Evolutionary conservation across 2,888 invertebrate species (phyloP), one percentile per base, ranked within the genome.

Genomic region (Pammene aurita): DNA sequence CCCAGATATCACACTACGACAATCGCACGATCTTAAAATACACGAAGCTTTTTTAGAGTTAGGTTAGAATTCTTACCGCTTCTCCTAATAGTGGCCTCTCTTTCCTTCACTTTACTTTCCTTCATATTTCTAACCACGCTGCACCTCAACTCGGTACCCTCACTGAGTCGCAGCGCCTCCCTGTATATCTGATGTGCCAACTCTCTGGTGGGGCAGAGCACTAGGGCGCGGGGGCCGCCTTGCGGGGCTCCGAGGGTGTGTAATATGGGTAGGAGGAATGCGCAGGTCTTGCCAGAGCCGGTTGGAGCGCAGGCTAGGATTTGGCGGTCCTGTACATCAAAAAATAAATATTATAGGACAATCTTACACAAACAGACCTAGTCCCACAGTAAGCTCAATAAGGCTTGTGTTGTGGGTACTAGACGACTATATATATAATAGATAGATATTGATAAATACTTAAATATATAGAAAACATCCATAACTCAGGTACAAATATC

Each of bases 231-330:
- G 64, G 97, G 96, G 0, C 98, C 98, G 26, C 94, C 93, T 61
- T 95, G 95, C 0, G 89, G 96, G 50, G 93, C 92, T 14, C 94
- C 94, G 50, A 99, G 92, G 0, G 94, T 91, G 78, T 97, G 95
- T 42, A 99, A 94, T 10, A 99, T 93, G 0, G 99, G 99, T 5
- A 98, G 84, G 0, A 99, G 93, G 88, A 99, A 99, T 0, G 99
- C 98, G 0, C 97, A 96, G 0, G 99, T 99, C 91, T 99, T 99
- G 9, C 99, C 99, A 0, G 98, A 98, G 0, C 99, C 99, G 0
- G 99, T 99, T 0, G 99, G 99, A 0, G 99, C 99, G 85, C 98
- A 98, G 0, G 98, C 98, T 78, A 99, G 93, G 42, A 99, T 88
- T 83, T 98, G 96, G 61, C 97, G 94, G 52, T 95, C 94, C 94